A percentile compares a stretch with the other conserved stretches of the same genome.
Evolutionary conservation across 2,888 invertebrate genomes (phyloP).

Genomic region (Rapana venosa): DNA sequence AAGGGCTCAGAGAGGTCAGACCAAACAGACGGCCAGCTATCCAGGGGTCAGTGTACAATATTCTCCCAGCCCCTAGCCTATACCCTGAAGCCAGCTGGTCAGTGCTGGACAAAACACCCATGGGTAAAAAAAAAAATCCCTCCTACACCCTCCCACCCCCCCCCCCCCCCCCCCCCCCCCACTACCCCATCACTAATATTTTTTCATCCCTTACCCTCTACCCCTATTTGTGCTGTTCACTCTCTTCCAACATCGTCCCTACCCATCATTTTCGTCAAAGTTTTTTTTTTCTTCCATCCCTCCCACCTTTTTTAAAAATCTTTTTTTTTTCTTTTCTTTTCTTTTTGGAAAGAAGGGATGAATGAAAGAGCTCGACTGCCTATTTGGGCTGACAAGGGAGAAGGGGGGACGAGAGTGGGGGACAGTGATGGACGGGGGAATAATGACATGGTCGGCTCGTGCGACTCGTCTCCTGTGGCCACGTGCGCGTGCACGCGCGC

Average conservation of each 20-base stretch:
- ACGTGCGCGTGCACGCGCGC: background rate
- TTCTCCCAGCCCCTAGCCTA: background rate
- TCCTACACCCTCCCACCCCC: background rate
- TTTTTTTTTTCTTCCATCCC: background rate
- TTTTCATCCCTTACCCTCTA: no score
- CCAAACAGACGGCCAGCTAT: background rate
- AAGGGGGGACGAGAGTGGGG: background rate
- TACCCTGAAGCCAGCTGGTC: constrained; percentile 2
- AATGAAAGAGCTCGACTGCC: background rate
- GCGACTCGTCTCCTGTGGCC: constrained; percentile 8
- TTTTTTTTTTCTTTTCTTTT: no score
- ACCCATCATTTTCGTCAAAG: background rate
- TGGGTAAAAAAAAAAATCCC: background rate
- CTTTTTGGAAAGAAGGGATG: no score
- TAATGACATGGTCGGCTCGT: constrained; percentile 36
- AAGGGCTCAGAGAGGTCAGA: background rate
- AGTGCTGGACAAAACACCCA: background rate
- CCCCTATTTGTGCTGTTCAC: background rate
- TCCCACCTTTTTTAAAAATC: background rate
- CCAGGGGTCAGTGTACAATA: constrained; percentile 8
- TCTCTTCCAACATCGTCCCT: background rate
- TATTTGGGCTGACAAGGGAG: background rate
- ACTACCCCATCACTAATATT: background rate
- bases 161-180: background rate
- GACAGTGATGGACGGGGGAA: constrained; percentile 29